Base-by-base conservation (phyloP, 2,113 vertebrate genomes). In the Tapirus terrestris region DNA sequence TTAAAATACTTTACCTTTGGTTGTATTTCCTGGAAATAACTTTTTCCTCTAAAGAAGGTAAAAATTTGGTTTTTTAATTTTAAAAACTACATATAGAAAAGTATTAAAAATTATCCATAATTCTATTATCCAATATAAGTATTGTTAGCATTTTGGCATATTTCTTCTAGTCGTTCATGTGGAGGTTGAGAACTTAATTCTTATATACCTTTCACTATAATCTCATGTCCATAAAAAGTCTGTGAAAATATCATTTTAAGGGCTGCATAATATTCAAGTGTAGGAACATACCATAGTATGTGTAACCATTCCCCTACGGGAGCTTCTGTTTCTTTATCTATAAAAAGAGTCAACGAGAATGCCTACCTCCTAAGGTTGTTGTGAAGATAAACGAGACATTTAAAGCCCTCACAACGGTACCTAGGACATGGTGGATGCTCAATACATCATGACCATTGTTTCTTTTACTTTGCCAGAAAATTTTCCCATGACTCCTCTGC, bases 171-270 rank as follows among this genome's bases (percentile, higher is more conserved):
- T 39, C 77, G 18, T 36, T 45, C 20, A 29, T 11, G 33, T 84
- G 9, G n/a, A 80, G 14, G 10, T 68, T 68, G 25, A 63, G 31
- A 96, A 87, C 27, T 75, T 90, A 86, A 76, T 82, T 89, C 29
- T 63, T 89, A 11, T 3, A n/a, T 76, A 45, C 23, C 25, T 83
- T 85, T 67, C 6, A 48, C 89, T 72, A 45, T 81, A 70, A 85
- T 67, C 16, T 65, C 20, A 43, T 48, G 67, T 27, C 23, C 23
- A 73, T 63, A 45, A 82, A 83, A 67, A 56, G 29, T 51, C 21
- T 87, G 63, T 31, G 17, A 72, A 83, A 96, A 92, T 39, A 85
- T 63, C 65, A 77, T 92, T 89, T 92, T 70, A 70, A 95, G 53
- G 45, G 16, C 25, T 75, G 11, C 3, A 39, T 89, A 76, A 43